phyloP scores from a whole-genome alignment of 2,888 invertebrate genomes.

The Nemotelus pantherinus region DNA sequence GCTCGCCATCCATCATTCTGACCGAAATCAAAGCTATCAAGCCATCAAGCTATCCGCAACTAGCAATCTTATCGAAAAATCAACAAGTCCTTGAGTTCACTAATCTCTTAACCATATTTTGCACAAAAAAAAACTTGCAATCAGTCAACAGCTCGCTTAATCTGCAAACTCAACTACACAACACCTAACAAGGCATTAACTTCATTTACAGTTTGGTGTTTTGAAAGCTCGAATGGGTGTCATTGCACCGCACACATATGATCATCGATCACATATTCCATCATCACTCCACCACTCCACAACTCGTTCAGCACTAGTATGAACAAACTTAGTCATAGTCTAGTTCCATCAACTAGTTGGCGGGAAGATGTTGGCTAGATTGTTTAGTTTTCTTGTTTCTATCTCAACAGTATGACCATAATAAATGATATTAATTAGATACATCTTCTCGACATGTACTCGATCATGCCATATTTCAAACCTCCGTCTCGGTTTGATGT shows the following conservation, averaged over 20 bases:
- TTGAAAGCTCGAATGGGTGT: constrained; percentile 3
- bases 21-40: too few relatives aligned
- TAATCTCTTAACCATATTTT: not conserved
- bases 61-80: too few relatives aligned
- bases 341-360: not conserved
- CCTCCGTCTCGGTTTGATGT: not conserved
- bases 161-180: not conserved
- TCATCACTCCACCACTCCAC: not conserved
- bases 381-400: not conserved
- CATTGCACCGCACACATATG: constrained; percentile 8
- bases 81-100: not conserved
- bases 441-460: not conserved
- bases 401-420: constrained; percentile 7
- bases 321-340: not conserved
- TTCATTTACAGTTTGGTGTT: not conserved
- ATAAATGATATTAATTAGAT: constrained; percentile 5
- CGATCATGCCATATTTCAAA: constrained; percentile 11
- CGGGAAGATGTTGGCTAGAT: not conserved
- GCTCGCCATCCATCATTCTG: too few relatives aligned
- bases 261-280: constrained; percentile 19
- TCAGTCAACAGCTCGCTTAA: not conserved
- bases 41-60: too few relatives aligned
- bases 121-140: not conserved
- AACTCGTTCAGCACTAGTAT: too few relatives aligned
- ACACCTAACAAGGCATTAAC: not conserved